Evolutionary conservation across 1,140 invertebrate genomes (phyloP), one percentile per base, ranked within the genome.

Genomic region (Drosophila setifemur): DNA sequence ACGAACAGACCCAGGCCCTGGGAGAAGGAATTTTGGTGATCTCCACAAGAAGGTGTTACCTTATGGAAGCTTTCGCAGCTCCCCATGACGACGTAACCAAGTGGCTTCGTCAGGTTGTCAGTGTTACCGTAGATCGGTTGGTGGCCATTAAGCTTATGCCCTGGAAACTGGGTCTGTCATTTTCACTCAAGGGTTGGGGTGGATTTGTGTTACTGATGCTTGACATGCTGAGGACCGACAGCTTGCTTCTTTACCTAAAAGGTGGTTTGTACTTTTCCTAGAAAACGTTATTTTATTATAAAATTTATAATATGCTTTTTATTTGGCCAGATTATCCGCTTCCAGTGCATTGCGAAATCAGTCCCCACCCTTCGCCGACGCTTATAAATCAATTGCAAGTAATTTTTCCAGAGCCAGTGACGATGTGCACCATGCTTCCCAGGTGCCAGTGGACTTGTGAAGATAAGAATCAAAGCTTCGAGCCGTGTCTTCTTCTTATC

Each of bases 21-120:
- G 90, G 90, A 69, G 88, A 91, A 28, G 93, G 92, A 3, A 91
- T 93, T 28, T 72, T 93, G n/a, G 91, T 93, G 4, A 81, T 93
- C 39, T 93, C 93, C 5, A 93, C 91, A 4, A 82, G 81, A 2
- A 92, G 92, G 60, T 83, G 92, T 47, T 93, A 93, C 48, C 40
- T 93, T 6, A 91, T 93, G 49, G 91, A 91, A 71, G 91, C 92
- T 3, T 90, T 79, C 64, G 91, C 91, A 6, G 47, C 63, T 6
- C 91, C 93, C 71, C 91, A 91, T 82, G 91, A 91, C 40, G 85
- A 90, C 60, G 75, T 89, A 3, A 45, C 82, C 28, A 90, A 89
- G 47, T 90, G 90, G 90, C 39, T 90, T 21, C 69, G 71, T 8
- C 83, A 75, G 28, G 39, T 82, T 2, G 28, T 73, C 7, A 69